phyloP scores from a whole-genome alignment of 2,888 invertebrate species.

The Chorisops tibialis region DNA sequence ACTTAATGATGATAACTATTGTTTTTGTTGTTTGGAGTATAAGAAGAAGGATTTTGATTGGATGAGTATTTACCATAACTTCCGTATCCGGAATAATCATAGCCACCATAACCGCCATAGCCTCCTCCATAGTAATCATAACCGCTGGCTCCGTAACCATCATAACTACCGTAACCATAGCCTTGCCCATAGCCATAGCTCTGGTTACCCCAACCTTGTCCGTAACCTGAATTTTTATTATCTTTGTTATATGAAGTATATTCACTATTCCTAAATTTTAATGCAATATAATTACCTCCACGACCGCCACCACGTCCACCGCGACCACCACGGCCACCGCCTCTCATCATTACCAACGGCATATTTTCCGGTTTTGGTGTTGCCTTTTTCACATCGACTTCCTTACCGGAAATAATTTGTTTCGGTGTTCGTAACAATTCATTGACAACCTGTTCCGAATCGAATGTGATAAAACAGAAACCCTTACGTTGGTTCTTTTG shows the following conservation, averaged over 20 bases:
- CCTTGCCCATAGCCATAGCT: conserved; percentile 67
- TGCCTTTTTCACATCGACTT: conserved; percentile 93
- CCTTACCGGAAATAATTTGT: conserved; percentile 89
- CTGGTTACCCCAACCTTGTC: conserved; percentile 63
- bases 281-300: conserved; percentile 53
- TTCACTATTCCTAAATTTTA: not conserved
- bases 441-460: conserved; percentile 90
- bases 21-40: conserved; percentile 45
- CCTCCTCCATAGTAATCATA: conserved; percentile 73
- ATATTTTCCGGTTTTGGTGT: conserved; percentile 83
- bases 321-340: conserved; percentile 64
- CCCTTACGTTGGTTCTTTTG: conserved; percentile 94
- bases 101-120: conserved; percentile 75
- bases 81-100: conserved; percentile 77
- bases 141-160: conserved; percentile 71
- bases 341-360: conserved; percentile 59
- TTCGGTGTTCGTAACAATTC: conserved; percentile 88
- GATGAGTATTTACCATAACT: conserved; percentile 69
- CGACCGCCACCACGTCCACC: conserved; percentile 62
- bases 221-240: conserved; percentile 47
- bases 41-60: conserved; percentile 44
- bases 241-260: conserved; percentile 21
- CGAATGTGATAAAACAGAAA: conserved; percentile 97
- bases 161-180: conserved; percentile 67
- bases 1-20: conserved; percentile 44